These are phyloP conservation scores for Pseudomugil tenellus DNA, from an alignment of 2,797 vertebrate genomes.

Conservation along the genomic window DNA sequence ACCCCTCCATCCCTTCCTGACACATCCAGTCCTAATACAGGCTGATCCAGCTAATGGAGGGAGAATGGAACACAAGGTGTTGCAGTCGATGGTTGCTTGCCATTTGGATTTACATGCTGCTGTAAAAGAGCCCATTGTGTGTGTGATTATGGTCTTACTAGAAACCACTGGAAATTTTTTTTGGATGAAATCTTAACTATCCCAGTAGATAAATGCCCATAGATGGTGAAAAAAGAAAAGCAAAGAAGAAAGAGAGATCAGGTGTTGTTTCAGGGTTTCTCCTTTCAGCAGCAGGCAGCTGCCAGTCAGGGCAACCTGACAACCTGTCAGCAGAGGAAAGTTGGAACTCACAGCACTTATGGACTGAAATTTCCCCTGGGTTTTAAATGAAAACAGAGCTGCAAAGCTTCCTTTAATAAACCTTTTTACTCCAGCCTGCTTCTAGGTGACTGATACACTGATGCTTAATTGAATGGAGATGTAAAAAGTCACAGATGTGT, in stretches of 20 bases:
- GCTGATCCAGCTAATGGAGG: constrained; percentile 23
- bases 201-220: constrained; percentile 46
- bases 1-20: background rate
- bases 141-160: constrained; percentile 51
- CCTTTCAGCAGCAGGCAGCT: constrained; percentile 24
- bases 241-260: background rate
- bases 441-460: background rate
- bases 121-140: constrained; percentile 69
- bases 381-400: constrained; percentile 16
- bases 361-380: background rate
- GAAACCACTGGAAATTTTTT: constrained; percentile 34
- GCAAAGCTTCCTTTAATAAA: background rate
- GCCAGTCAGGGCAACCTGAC: constrained; percentile 23
- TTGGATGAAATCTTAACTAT: constrained; percentile 37
- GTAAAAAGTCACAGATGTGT: constrained; percentile 1
- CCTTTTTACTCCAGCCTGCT: constrained; percentile 1
- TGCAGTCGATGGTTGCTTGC: constrained; percentile 42
- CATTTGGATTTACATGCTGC: constrained; percentile 59
- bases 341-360: constrained; percentile 17
- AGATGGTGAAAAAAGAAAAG: constrained; percentile 21
- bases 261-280: constrained; percentile 26
- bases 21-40: constrained; percentile 5
- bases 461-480: constrained; percentile 6
- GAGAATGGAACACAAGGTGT: constrained; percentile 42
- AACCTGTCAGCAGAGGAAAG: constrained; percentile 32